Percentiles rank a stretch among this genome's conserved stretches.
Conservation (phyloP, 2,113 vertebrate genomes). For the Cisticola juncidis region DNA sequence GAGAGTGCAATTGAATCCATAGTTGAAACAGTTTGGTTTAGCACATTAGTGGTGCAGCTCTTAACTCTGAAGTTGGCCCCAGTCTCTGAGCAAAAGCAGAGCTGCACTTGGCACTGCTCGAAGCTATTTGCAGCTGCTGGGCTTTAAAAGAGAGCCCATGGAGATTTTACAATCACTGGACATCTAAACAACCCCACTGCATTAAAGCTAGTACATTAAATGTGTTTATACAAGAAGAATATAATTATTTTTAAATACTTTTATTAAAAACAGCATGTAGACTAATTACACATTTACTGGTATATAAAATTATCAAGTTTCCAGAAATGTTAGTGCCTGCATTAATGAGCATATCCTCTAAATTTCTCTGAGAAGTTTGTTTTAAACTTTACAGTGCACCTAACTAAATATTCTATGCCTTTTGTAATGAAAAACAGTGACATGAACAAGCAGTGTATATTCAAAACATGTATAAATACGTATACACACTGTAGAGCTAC, state of each 20-base stretch:
- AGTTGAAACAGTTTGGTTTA: neutral
- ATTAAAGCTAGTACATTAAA: neutral
- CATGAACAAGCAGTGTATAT: neutral
- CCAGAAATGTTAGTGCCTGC: neutral
- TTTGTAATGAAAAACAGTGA: neutral
- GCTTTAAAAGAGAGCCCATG: neutral
- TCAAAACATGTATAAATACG: neutral
- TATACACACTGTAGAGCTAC: no score
- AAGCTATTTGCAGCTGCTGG: neutral
- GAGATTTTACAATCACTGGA: neutral
- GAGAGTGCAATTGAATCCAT: neutral
- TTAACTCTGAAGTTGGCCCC: neutral
- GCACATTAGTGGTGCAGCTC: neutral
- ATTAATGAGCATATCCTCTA: neutral
- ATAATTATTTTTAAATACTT: neutral
- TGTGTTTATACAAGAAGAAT: neutral
- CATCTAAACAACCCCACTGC: neutral
- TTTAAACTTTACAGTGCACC: neutral
- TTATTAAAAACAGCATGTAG: neutral
- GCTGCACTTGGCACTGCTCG: neutral
- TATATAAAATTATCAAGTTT: neutral
- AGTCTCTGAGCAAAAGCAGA: neutral
- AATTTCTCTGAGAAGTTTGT: neutral
- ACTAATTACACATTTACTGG: neutral
- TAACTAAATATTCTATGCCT: neutral